phyloP scores from a whole-genome alignment of 1,140 invertebrate species.

The Aphelinus certus region DNA sequence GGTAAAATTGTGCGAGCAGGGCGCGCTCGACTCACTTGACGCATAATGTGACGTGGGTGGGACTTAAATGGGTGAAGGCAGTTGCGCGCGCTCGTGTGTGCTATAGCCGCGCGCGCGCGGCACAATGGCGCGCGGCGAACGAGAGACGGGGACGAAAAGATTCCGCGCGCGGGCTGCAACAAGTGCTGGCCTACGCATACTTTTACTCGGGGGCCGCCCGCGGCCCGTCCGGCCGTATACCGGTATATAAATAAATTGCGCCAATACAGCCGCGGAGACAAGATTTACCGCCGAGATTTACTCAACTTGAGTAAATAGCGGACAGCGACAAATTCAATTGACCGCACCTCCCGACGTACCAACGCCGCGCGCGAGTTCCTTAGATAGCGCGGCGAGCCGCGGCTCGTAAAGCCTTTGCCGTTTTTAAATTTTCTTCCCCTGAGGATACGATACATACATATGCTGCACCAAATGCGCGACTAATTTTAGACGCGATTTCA shows the following conservation, averaged over 20 bases:
- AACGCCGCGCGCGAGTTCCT: too few relatives aligned
- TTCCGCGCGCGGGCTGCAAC: conserved; percentile 40
- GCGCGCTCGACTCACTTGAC: conserved; percentile 4
- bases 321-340: too few relatives aligned
- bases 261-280: conserved; percentile 30
- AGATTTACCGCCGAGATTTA: not conserved
- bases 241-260: conserved; percentile 45
- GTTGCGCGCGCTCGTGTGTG: conserved; percentile 28
- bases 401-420: not conserved
- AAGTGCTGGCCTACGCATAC: conserved; percentile 51
- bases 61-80: conserved; percentile 56
- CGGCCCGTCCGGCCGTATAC: not conserved
- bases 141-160: conserved; percentile 18
- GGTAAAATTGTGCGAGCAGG: too few relatives aligned
- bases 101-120: conserved; percentile 40
- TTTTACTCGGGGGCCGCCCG: conserved; percentile 27
- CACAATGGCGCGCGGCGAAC: conserved; percentile 3
- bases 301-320: too few relatives aligned
- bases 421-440: too few relatives aligned
- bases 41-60: conserved; percentile 50
- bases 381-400: not conserved
- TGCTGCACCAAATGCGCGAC: too few relatives aligned
- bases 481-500: too few relatives aligned
- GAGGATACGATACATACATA: too few relatives aligned
- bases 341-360: too few relatives aligned